phyloP scores from a whole-genome alignment of 1,140 invertebrate species.

The Dendrolimus punctatus region DNA sequence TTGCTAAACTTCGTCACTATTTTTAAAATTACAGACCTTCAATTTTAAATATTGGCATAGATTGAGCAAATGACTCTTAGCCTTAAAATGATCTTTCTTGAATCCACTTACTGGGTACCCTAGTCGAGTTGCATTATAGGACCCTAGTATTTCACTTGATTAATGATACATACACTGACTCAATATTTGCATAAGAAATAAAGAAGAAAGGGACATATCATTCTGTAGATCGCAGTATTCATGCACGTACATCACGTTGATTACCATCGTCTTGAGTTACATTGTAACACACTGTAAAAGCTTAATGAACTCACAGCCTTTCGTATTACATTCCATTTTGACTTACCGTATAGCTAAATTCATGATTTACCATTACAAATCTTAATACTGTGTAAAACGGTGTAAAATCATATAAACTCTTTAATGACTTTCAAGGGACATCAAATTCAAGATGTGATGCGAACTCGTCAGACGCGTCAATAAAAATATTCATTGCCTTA shows the following conservation, averaged over 20 bases:
- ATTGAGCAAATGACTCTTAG: too few species aligned
- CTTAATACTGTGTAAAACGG: constrained; percentile 14
- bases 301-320: constrained; percentile 13
- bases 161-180: constrained; percentile 63
- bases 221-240: constrained; percentile 45
- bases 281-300: constrained; percentile 3
- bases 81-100: too few species aligned
- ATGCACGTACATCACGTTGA: constrained; percentile 41
- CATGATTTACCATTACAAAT: not conserved
- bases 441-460: constrained; percentile 18
- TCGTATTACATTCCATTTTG: too few species aligned
- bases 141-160: constrained; percentile 52
- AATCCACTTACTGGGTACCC: too few species aligned
- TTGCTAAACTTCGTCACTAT: too few species aligned
- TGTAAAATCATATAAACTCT: constrained; percentile 16
- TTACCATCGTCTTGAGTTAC: constrained; percentile 42
- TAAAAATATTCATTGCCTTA: constrained; percentile 69
- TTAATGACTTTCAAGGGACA: constrained; percentile 17
- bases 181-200: constrained; percentile 71
- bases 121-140: constrained; percentile 13
- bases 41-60: too few species aligned
- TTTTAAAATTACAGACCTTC: too few species aligned
- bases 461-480: constrained; percentile 48
- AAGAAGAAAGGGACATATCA: constrained; percentile 57
- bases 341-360: too few species aligned